Evolutionary conservation across 2,797 vertebrate species (phyloP), one percentile per base, ranked within the genome.

Genomic region (Cephalopachus bancanus): DNA sequence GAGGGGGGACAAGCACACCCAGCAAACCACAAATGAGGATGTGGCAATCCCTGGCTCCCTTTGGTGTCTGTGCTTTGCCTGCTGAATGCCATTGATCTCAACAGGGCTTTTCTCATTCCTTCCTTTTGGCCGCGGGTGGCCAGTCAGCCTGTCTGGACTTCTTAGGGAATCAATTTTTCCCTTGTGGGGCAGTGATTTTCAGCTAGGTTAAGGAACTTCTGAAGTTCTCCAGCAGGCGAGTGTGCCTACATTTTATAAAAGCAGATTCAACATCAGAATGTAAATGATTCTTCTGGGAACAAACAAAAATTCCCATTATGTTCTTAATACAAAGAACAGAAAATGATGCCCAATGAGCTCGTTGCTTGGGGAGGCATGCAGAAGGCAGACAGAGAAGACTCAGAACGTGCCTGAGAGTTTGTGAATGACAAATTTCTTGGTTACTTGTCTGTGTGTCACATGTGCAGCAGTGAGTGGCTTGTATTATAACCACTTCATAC

Each of bases 311-410:
- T 57, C 20, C 69, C 59, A 24, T 59, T 76, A 62, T 76, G 53
- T 69, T 64, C 69, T 78, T 84, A 83, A 89, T 10, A 86, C 28
- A 44, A 94, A 96, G 67, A 55, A 79, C 12, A 76, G 49, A 94
- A 96, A 75, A 86, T 1, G 1, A 74, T 20, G 30, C n/a, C 30
- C 57, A 59, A 0, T 24, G 80, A 44, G 14, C 57, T 89, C 12
- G 59, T 28, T 44, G 28, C 49, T 33, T 55, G 53, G 30, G 2
- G 19, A 97, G 75, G 55, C 75, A 3, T 15, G 16, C 0, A 33
- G 60, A 74, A 78, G 28, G 3, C 55, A 16, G 69, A 33, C n/a
- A 0, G 14, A 87, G 30, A 60, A 59, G 33, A 64, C 51, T 86
- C 75, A 85, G 12, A 89, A 37, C 15, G 7, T 55, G 44, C 67